A percentile compares a stretch with the other conserved stretches of the same genome.
phyloP scores from a whole-genome alignment of 2,797 vertebrate species.

The Cyclura pinguis region DNA sequence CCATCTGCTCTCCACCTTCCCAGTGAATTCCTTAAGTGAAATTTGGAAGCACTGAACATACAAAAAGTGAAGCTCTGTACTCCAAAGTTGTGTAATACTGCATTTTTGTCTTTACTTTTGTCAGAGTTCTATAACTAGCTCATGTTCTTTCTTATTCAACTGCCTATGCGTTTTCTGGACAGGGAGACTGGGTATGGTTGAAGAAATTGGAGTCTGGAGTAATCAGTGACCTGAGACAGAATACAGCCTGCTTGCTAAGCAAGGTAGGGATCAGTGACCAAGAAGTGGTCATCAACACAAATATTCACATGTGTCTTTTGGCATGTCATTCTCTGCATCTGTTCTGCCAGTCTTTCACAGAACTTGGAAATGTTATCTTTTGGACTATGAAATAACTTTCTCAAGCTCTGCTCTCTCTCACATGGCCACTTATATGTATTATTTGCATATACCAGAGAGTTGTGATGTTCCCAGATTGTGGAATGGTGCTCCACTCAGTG shows the following conservation, averaged over 20 bases:
- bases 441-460: too few relatives aligned
- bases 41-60: neutral
- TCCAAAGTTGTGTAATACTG: neutral
- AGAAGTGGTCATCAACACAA: too few relatives aligned
- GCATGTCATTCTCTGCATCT: too few relatives aligned
- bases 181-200: constrained; percentile 95
- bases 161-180: constrained; percentile 36
- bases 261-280: constrained; percentile 80
- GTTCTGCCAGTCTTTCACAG: too few relatives aligned
- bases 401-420: too few relatives aligned
- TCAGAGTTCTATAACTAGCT: neutral
- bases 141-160: neutral
- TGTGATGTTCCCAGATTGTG: too few relatives aligned
- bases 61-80: neutral
- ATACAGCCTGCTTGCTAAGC: constrained; percentile 85
- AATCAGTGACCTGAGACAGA: constrained; percentile 83
- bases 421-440: too few relatives aligned
- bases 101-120: neutral
- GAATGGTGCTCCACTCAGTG: too few relatives aligned
- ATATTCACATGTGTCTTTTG: too few relatives aligned
- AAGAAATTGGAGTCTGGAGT: constrained; percentile 86
- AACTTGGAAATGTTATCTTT: too few relatives aligned
- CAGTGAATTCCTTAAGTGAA: neutral
- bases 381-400: too few relatives aligned
- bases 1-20: neutral